phyloP scores from a whole-genome alignment of 2,888 invertebrate species.

The Elegia similella region DNA sequence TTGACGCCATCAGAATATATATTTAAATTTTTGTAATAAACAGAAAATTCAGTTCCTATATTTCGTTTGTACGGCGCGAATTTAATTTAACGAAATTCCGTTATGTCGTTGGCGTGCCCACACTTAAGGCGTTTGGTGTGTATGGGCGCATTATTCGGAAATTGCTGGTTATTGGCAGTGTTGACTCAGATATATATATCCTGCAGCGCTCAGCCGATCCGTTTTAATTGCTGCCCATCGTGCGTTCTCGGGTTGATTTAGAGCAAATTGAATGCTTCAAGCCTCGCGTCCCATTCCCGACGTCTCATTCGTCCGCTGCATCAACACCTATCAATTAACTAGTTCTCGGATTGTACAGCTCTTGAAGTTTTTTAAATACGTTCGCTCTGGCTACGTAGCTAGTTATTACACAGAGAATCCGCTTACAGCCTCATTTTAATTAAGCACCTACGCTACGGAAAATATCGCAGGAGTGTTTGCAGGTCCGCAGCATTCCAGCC shows the following conservation, averaged over 20 bases:
- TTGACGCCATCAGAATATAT: no score
- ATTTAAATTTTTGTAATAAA: no score
- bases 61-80: background rate
- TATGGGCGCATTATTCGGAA: slow-evolving; percentile 42
- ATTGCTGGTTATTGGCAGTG: slow-evolving; percentile 46
- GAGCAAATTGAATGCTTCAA: slow-evolving; percentile 66
- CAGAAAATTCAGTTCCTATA: background rate
- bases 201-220: slow-evolving; percentile 49
- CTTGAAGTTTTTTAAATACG: slow-evolving; percentile 39
- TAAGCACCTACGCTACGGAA: slow-evolving; percentile 28
- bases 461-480: slow-evolving; percentile 36
- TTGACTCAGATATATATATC: slow-evolving; percentile 62
- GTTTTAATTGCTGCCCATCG: slow-evolving; percentile 60
- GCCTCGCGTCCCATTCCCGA: slow-evolving; percentile 40
- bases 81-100: background rate
- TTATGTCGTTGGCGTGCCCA: background rate
- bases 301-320: slow-evolving; percentile 52
- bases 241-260: slow-evolving; percentile 58
- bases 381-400: slow-evolving; percentile 38
- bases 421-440: slow-evolving; percentile 42
- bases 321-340: slow-evolving; percentile 62
- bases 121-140: slow-evolving; percentile 32
- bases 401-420: slow-evolving; percentile 42
- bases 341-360: slow-evolving; percentile 43
- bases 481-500: slow-evolving; percentile 34